Percentiles rank a stretch among this genome's conserved stretches.
Evolutionary conservation across 1,140 invertebrate species (phyloP).

Genomic region (Caenorhabditis brenneri): DNA sequence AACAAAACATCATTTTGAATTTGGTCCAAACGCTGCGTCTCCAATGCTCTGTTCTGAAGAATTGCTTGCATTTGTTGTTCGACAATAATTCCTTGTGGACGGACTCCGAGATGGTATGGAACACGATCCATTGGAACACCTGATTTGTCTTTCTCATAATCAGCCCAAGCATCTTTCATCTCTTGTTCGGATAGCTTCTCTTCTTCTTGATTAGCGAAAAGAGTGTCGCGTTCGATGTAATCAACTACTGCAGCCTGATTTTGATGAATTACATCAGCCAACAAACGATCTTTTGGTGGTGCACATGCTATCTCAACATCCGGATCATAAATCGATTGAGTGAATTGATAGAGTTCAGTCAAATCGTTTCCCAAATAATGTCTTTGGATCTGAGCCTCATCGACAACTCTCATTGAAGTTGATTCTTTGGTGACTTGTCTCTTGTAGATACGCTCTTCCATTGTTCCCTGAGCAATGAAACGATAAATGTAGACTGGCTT

Average conservation of each 20-base stretch:
- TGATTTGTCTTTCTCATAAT: conserved; percentile 57
- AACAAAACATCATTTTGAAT: conserved; percentile 23
- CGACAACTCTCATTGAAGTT: conserved; percentile 88
- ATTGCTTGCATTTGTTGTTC: neutral
- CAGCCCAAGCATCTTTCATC: conserved; percentile 63
- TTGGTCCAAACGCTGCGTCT: neutral
- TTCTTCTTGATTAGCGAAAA: conserved; percentile 64
- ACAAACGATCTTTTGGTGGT: conserved; percentile 64
- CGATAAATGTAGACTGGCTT: conserved; percentile 96
- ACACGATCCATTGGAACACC: neutral
- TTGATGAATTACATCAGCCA: conserved; percentile 63
- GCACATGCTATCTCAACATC: conserved; percentile 41
- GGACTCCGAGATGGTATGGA: neutral
- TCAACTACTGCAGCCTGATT: conserved; percentile 56
- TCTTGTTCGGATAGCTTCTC: conserved; percentile 59
- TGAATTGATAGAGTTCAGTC: conserved; percentile 84
- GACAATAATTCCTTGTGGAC: neutral
- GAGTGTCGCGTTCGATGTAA: conserved; percentile 63
- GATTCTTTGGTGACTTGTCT: conserved; percentile 90
- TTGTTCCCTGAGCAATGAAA: conserved; percentile 87
- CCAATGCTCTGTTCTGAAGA: neutral
- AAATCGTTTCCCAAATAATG: conserved; percentile 89
- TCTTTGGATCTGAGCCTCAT: conserved; percentile 93
- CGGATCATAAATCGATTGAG: conserved; percentile 74
- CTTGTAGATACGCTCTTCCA: conserved; percentile 99